phyloP scores from a whole-genome alignment of 1,140 invertebrate genomes.

The Caenorhabditis latens region DNA sequence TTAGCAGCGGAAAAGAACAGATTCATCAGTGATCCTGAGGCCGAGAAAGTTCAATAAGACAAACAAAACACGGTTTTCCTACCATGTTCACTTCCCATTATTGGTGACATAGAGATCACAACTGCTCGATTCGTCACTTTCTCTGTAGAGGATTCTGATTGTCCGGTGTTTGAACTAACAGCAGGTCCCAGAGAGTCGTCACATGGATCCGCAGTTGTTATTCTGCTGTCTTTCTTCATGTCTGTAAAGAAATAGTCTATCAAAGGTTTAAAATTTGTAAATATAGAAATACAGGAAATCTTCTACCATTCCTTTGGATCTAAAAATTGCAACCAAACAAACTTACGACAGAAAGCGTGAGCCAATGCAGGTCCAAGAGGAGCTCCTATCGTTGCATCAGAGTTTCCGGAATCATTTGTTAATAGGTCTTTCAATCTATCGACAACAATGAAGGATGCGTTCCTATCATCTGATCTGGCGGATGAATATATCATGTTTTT shows the following conservation, averaged over 20 bases:
- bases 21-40: conserved; percentile 60
- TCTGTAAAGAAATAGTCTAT: conserved; percentile 1
- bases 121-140: neutral
- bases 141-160: neutral
- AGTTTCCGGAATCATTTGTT: neutral
- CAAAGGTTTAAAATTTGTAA: neutral
- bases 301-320: too few relatives aligned
- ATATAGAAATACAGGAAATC: too few relatives aligned
- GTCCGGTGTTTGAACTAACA: neutral
- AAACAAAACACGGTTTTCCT: neutral
- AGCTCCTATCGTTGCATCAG: neutral
- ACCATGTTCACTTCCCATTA: conserved; percentile 19
- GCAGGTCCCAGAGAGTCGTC: conserved; percentile 1
- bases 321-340: neutral
- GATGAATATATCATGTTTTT: conserved; percentile 56
- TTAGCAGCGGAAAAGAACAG: conserved; percentile 63
- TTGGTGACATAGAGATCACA: conserved; percentile 18
- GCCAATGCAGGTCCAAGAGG: conserved; percentile 55
- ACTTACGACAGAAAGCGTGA: conserved; percentile 62
- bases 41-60: neutral
- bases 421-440: neutral
- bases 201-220: conserved; percentile 8
- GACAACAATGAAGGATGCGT: conserved; percentile 33
- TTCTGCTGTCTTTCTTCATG: conserved; percentile 30
- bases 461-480: neutral